These are phyloP conservation scores for Pitta sordida DNA, from an alignment of 2,113 vertebrate species.

Conservation along the genomic window DNA sequence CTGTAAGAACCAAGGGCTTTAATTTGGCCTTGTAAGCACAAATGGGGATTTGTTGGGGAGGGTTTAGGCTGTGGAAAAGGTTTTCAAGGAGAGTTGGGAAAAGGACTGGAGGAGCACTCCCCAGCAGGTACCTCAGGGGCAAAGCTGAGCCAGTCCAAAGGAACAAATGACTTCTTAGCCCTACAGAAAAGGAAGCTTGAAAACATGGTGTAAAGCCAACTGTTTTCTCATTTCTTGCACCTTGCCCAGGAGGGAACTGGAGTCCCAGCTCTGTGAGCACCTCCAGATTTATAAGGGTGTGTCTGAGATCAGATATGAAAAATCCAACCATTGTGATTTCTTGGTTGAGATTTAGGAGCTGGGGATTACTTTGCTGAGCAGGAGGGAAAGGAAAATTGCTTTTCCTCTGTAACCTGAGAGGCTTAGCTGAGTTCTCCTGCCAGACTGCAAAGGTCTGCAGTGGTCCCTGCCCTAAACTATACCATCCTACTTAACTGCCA, in stretches of 20 bases:
- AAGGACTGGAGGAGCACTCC: neutral
- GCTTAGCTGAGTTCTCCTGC: neutral
- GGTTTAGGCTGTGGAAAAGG: neutral
- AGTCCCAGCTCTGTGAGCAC: neutral
- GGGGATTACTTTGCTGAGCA: neutral
- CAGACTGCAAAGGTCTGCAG: constrained; percentile 11
- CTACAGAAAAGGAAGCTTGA: neutral
- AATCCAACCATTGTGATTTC: neutral
- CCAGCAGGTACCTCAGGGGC: neutral
- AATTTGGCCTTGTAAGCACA: neutral
- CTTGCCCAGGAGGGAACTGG: neutral
- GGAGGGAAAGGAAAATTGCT: constrained; percentile 26
- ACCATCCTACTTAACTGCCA: constrained; percentile 1
- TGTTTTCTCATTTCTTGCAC: neutral
- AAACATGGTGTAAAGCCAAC: neutral
- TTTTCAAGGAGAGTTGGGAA: neutral
- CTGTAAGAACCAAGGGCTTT: neutral
- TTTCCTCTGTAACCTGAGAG: constrained; percentile 38
- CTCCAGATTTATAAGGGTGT: constrained; percentile 3
- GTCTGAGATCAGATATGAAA: neutral
- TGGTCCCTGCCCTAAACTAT: constrained; percentile 29
- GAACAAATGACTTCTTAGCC: neutral
- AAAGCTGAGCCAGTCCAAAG: neutral
- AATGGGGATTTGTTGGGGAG: neutral
- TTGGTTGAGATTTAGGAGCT: neutral